Conservation (phyloP, 2,888 invertebrate genomes). For the Scrobipalpa costella region DNA sequence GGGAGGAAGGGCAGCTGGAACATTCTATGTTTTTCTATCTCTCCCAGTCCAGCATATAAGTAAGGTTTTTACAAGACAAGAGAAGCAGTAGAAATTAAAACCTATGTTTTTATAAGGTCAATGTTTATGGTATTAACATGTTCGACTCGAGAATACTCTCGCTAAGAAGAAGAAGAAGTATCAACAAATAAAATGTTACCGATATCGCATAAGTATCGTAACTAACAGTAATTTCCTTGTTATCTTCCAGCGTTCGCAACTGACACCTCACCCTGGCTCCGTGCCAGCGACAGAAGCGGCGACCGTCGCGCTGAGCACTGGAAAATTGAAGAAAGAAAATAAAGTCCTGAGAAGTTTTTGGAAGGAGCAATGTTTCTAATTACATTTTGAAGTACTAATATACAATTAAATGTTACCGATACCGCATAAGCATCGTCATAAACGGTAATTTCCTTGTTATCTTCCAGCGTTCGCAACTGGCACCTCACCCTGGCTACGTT, state of each 20-base stretch:
- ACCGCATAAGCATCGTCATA: neutral
- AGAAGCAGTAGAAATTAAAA: too few species aligned
- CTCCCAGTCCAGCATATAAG: too few species aligned
- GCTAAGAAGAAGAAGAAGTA: too few species aligned
- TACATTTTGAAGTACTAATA: too few species aligned
- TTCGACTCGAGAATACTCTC: too few species aligned
- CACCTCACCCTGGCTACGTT: neutral
- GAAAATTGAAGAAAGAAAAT: constrained; percentile 23
- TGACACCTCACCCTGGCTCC: constrained; percentile 1
- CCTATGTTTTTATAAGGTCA: too few species aligned
- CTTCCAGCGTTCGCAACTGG: neutral
- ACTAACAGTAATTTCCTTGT: constrained; percentile 10
- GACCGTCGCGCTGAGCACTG: constrained; percentile 18
- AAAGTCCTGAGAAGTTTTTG: neutral
- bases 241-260: constrained; percentile 1
- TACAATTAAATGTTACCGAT: neutral
- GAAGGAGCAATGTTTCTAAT: neutral
- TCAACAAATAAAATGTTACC: neutral
- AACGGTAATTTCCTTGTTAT: constrained; percentile 12
- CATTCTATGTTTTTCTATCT: too few species aligned
- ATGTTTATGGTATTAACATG: too few species aligned
- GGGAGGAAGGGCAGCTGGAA: too few species aligned
- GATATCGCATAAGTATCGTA: neutral
- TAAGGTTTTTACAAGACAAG: too few species aligned
- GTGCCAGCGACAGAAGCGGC: constrained; percentile 14